These are phyloP conservation scores for Microctonus aethiopoides DNA, from an alignment of 2,888 invertebrate genomes.

Conservation along the genomic window DNA sequence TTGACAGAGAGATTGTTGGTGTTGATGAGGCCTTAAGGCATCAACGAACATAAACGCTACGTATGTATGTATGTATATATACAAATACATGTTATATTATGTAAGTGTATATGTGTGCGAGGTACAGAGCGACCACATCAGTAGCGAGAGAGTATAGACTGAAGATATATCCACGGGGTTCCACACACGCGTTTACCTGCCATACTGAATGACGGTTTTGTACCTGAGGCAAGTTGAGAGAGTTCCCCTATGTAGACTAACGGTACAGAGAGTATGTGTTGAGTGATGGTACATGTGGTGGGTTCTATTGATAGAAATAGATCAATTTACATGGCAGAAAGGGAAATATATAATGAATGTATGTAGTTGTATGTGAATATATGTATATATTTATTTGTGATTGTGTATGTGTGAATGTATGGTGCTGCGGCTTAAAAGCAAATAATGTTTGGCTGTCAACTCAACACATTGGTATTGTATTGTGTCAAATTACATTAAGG, in stretches of 20 bases:
- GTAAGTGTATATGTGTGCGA: too few relatives aligned
- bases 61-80: background rate
- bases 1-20: background rate
- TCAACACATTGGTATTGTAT: constrained; percentile 60
- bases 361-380: background rate
- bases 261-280: background rate
- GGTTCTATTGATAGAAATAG: constrained; percentile 58
- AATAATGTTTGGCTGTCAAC: constrained; percentile 51
- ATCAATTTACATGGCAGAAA: constrained; percentile 54
- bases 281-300: constrained; percentile 9
- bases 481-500: constrained; percentile 62
- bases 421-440: constrained; percentile 12
- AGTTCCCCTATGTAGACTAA: background rate
- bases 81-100: background rate
- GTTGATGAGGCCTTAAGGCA: background rate
- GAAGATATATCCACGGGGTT: constrained; percentile 2
- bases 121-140: constrained; percentile 4
- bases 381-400: background rate
- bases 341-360: constrained; percentile 16
- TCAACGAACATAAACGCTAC: background rate
- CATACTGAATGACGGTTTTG: background rate
- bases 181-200: constrained; percentile 10
- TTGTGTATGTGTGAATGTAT: constrained; percentile 23
- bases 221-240: background rate
- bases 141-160: constrained; percentile 19